Evolutionary conservation across 1,140 invertebrate genomes (phyloP), one percentile per base, ranked within the genome.

Genomic region (Araneus ventricosus): DNA sequence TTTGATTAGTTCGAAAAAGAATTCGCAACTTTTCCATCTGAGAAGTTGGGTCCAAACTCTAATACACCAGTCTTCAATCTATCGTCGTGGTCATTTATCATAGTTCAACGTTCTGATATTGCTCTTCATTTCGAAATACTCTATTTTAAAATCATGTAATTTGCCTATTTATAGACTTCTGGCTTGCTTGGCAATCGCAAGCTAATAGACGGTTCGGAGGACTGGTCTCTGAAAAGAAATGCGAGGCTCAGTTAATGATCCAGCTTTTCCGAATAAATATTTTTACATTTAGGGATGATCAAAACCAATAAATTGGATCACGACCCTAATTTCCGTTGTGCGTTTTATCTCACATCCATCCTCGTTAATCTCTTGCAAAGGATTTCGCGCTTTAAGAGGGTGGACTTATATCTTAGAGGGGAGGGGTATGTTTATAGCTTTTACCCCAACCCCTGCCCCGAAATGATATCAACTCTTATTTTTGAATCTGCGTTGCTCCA

Each of bases 401-500:
- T 67, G 59, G 34, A n/a, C 39, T 90, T 70, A 70, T 89, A 84
- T 52, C 80, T 84, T 84, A 22, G n/a, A 84, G 27, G 39, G 37
- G 80, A 52, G 45, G 80, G 80, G n/a, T 22, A 67, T 70, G n/a
- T 92, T 92, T 92, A 92, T 92, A 86, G 90, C 90, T 85, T 86
- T 92, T 92, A 52, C 86, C n/a, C 70, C 30, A 52, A 14, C 61
- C 61, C n/a, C 34, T 27, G 39, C 27, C 79, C 57, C 79, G 14
- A 22, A 92, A 75, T 92, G 84, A 92, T 92, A 87, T 86, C 57
- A 92, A 92, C 91, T 92, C 57, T 70, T 41, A 92, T 87, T 87
- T 92, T 92, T 92, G 85, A 86, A 59, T 67, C 8, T 20, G 17
- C 17, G 45, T 92, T 92, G 80, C 63, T 27, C 84, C 63, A 79